Evolutionary conservation across 2,888 invertebrate species (phyloP).

Genomic region (Taphrorychus bicolor): DNA sequence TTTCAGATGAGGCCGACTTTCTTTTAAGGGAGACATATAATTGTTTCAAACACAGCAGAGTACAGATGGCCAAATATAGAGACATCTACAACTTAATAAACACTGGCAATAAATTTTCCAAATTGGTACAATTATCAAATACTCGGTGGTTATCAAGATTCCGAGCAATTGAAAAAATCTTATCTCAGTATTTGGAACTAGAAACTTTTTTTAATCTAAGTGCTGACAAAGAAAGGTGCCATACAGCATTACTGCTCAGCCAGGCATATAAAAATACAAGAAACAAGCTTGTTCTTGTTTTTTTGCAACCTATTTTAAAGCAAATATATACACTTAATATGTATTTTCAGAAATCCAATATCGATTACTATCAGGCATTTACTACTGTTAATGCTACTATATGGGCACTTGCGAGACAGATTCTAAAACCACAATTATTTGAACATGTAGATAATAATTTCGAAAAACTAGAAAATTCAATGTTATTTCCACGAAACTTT

Average conservation of each 20-base stretch:
- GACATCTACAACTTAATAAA: too few species aligned
- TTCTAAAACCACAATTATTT: background rate
- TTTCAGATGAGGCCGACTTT: too few species aligned
- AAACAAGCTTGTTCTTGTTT: slow-evolving; percentile 3
- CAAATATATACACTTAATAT: too few species aligned
- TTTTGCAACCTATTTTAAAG: slow-evolving; percentile 1
- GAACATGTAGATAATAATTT: background rate
- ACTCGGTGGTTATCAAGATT: slow-evolving; percentile 7
- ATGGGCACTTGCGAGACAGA: background rate
- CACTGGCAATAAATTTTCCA: background rate
- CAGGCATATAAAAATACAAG: background rate
- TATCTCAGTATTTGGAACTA: slow-evolving; percentile 9
- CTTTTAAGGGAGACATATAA: background rate
- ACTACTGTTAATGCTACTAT: background rate
- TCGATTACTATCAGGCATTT: background rate
- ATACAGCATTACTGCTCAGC: slow-evolving; percentile 7
- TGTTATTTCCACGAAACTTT: background rate
- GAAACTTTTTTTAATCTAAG: slow-evolving; percentile 8
- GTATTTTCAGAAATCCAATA: too few species aligned
- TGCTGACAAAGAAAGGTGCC: slow-evolving; percentile 10
- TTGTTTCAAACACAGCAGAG: background rate
- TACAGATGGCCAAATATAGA: too few species aligned
- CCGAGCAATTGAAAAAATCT: slow-evolving; percentile 3
- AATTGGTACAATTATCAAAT: background rate
- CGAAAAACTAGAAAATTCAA: background rate